phyloP scores from a whole-genome alignment of 2,113 vertebrate species.

The Calidris pygmaea region DNA sequence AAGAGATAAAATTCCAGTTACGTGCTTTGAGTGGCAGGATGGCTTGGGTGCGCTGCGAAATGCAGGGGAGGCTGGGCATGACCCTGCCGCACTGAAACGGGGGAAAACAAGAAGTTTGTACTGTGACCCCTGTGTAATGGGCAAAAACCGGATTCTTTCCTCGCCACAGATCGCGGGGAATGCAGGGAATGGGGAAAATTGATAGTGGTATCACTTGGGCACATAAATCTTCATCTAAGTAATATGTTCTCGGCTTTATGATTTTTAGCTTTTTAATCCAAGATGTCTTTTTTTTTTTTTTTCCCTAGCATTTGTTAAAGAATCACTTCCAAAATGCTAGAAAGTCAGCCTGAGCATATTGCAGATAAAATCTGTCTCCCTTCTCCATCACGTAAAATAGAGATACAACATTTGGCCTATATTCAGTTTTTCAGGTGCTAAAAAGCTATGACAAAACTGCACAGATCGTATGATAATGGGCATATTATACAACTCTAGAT shows the following conservation, averaged over 20 bases:
- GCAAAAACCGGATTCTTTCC: neutral
- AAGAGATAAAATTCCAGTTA: neutral
- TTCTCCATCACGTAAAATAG: constrained; percentile 63
- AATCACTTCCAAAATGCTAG: constrained; percentile 68
- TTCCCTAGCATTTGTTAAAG: constrained; percentile 59
- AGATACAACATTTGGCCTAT: constrained; percentile 67
- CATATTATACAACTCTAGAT: constrained; percentile 62
- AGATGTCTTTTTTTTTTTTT: constrained; percentile 50
- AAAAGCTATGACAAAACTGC: constrained; percentile 65
- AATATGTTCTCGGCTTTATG: constrained; percentile 49
- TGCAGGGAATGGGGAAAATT: neutral
- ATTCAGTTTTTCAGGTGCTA: constrained; percentile 68
- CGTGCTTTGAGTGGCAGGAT: neutral
- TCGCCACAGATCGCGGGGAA: neutral
- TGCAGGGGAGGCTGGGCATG: neutral
- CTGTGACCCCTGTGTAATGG: neutral
- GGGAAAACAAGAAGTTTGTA: neutral
- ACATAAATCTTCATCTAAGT: constrained; percentile 52
- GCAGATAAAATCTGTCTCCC: constrained; percentile 68
- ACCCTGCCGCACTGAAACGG: rapidly evolving
- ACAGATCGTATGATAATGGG: constrained; percentile 68
- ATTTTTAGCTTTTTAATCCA: constrained; percentile 61
- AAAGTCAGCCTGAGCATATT: constrained; percentile 69
- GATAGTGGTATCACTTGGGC: neutral
- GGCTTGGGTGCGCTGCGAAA: neutral